Evolutionary conservation across 2,797 vertebrate species (phyloP), one percentile per base, ranked within the genome.

Genomic region (Intellagama lesueurii): DNA sequence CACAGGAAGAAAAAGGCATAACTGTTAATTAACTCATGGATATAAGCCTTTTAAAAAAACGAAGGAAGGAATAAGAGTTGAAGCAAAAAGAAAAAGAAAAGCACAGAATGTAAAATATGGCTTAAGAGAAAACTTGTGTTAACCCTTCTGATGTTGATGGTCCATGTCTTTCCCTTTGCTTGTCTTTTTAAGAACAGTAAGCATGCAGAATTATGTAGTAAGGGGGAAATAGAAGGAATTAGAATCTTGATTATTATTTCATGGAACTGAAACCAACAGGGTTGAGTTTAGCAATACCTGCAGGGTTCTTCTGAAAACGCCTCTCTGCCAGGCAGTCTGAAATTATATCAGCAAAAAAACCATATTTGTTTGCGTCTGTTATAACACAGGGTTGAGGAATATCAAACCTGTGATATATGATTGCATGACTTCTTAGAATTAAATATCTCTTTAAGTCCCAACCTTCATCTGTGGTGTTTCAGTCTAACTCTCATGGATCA

Each of bases 251-350:
- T 80, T 87, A 90, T 35, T 28, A 47, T 82, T 87, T 93, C 90
- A 49, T 22, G 85, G 88, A 89, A 81, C 9, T 86, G 0, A 86
- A 89, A 70, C 28, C 78, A 82, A 64, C 47, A 87, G 89, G 78
- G 90, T 83, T 86, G 84, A 85, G 87, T 94, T 88, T 88, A 85
- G 93, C 92, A 96, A 96, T 98, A 98, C 98, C 98, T 98, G 96
- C 95, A 94, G 90, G 92, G 96, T 96, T 96, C 96, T 91, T 97
- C 97, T 96, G 96, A 92, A 96, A 94, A 92, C 96, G 94, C 92
- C 95, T 98, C 97, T 97, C 96, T 96, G 95, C 97, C 97, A 96
- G 98, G 97, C 88, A 95, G 96, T 95, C 98, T 98, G 97, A 98
- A 97, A 95, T 94, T 96, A 96, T 96, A 96, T 87, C 95, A 96